phyloP scores from a whole-genome alignment of 2,888 invertebrate genomes.

The Gymnoscelis rufifasciata region DNA sequence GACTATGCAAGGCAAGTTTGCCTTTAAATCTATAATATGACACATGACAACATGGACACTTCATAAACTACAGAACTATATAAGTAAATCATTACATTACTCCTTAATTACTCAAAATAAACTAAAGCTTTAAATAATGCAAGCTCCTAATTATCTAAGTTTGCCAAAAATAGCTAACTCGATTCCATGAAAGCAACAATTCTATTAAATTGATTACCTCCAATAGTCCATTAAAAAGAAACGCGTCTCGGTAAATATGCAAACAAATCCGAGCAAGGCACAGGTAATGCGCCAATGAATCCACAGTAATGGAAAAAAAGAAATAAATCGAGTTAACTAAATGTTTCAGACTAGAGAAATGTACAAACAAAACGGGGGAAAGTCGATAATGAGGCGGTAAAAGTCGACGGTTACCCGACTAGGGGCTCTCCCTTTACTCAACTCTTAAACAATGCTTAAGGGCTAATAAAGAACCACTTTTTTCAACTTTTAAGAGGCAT shows the following conservation, averaged over 20 bases:
- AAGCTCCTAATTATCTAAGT: too few species aligned
- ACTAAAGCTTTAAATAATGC: too few species aligned
- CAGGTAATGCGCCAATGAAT: constrained; percentile 20
- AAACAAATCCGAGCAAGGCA: constrained; percentile 5
- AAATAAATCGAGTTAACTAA: constrained; percentile 46
- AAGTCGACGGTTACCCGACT: constrained; percentile 48
- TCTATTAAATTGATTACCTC: neutral
- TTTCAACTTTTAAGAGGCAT: constrained; percentile 52
- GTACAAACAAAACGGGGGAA: constrained; percentile 58
- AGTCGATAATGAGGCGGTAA: constrained; percentile 68
- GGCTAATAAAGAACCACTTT: constrained; percentile 69
- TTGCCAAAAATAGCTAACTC: too few species aligned
- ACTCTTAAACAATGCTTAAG: constrained; percentile 73
- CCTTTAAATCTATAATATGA: too few species aligned
- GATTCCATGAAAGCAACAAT: too few species aligned
- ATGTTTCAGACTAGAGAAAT: constrained; percentile 45
- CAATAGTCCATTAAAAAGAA: neutral
- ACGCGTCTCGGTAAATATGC: neutral
- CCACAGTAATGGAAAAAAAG: constrained; percentile 29
- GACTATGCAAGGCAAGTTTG: too few species aligned
- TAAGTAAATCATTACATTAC: too few species aligned
- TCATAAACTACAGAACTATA: too few species aligned
- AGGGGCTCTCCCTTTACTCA: constrained; percentile 57
- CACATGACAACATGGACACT: too few species aligned
- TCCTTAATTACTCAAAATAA: too few species aligned